Percentiles rank a stretch among this genome's conserved stretches.
Evolutionary conservation across 30 jellyfish, hydroid and myxozoan genomes (phyloP).

Genomic region (Aurelia sp.): DNA sequence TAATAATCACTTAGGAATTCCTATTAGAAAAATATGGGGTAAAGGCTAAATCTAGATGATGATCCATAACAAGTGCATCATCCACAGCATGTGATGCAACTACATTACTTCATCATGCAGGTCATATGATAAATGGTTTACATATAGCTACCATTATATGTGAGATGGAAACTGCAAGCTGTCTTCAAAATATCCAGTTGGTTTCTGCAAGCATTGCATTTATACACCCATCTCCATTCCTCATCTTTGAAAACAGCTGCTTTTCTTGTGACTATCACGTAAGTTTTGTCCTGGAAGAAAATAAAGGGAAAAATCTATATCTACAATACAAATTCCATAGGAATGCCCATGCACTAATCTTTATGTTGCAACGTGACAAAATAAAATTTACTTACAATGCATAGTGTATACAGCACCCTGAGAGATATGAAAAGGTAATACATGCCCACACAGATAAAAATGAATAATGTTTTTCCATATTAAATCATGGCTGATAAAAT

Average conservation of each 20-base stretch:
- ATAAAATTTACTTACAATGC: too few relatives aligned
- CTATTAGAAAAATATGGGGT: not conserved
- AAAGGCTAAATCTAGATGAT: not conserved
- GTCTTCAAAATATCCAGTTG: not conserved
- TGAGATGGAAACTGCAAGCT: conserved; percentile 12
- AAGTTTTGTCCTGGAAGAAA: not conserved
- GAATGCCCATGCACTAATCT: not conserved
- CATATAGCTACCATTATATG: not conserved
- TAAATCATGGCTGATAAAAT: too few relatives aligned
- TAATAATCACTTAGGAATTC: not conserved
- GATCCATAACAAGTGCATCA: too few relatives aligned
- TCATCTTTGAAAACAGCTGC: conserved; percentile 10
- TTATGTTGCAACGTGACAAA: too few relatives aligned
- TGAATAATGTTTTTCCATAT: too few relatives aligned
- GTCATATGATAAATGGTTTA: not conserved
- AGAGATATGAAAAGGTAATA: too few relatives aligned
- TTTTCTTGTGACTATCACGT: not conserved
- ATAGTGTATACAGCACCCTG: too few relatives aligned
- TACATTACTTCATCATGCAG: not conserved
- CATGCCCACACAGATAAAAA: too few relatives aligned
- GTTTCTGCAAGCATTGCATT: conserved; percentile 4
- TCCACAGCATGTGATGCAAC: too few relatives aligned
- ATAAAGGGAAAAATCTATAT: not conserved
- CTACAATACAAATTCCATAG: not conserved
- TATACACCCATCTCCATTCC: conserved; percentile 4